A percentile compares a stretch with the other conserved stretches of the same genome.
Conservation (phyloP, 1,140 invertebrate species). For the Cotesia chilonis region DNA sequence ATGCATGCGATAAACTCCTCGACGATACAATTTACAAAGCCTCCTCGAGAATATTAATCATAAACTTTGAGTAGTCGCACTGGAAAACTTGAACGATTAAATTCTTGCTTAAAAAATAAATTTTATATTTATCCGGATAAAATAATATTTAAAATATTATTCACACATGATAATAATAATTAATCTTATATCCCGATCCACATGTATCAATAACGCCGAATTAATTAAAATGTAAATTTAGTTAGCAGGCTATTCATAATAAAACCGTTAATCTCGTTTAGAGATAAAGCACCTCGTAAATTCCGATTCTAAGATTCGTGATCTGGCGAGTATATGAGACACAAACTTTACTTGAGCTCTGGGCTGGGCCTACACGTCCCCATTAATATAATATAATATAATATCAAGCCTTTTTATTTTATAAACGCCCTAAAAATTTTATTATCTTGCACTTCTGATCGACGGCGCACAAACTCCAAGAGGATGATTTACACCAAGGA, state of each 20-base stretch:
- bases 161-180: too few relatives aligned
- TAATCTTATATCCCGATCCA: too few relatives aligned
- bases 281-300: conserved; percentile 25
- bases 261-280: conserved; percentile 19
- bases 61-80: conserved; percentile 6
- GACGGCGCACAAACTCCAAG: not conserved
- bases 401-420: not conserved
- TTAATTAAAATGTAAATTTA: conserved; percentile 24
- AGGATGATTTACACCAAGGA: conserved; percentile 28
- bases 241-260: not conserved
- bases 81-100: not conserved
- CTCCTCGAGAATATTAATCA: conserved; percentile 26
- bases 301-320: not conserved
- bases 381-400: conserved; percentile 4
- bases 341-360: too few relatives aligned
- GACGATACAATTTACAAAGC: not conserved
- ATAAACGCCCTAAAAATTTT: conserved; percentile 10
- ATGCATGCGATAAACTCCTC: conserved; percentile 28
- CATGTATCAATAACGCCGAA: not conserved
- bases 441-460: not conserved
- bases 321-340: conserved; percentile 3
- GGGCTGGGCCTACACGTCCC: not conserved
- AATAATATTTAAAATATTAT: too few relatives aligned
- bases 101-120: not conserved
- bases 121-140: too few relatives aligned